Evolutionary conservation across 2,888 invertebrate species (phyloP).

Genomic region (Sclerodermus sp.): DNA sequence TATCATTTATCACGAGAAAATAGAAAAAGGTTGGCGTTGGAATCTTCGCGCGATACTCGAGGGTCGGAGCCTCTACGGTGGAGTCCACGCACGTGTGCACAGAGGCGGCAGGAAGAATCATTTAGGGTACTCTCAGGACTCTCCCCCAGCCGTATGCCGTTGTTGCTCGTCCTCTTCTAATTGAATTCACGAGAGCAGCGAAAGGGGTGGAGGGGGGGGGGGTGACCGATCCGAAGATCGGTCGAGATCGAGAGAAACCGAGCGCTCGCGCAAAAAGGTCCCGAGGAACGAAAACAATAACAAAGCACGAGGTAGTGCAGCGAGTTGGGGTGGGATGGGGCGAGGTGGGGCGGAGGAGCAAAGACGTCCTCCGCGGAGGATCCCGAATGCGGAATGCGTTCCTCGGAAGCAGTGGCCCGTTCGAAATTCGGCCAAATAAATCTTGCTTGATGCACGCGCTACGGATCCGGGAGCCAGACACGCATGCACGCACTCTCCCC

Average conservation of each 20-base stretch:
- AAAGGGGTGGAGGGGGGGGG: too few species aligned
- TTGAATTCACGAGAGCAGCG: too few species aligned
- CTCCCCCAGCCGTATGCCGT: too few species aligned
- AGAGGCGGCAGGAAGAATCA: background rate
- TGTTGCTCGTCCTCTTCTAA: too few species aligned
- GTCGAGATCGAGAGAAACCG: background rate
- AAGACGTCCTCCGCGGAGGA: conserved; percentile 50
- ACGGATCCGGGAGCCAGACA: too few species aligned
- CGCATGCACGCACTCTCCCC: too few species aligned
- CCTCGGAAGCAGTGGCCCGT: conserved; percentile 40
- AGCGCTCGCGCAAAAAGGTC: background rate
- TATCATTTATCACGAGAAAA: too few species aligned
- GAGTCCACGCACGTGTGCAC: background rate
- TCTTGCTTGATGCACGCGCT: conserved; percentile 26
- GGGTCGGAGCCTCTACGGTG: background rate
- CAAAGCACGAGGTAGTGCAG: too few species aligned
- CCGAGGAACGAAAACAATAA: conserved; percentile 40
- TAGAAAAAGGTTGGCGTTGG: too few species aligned
- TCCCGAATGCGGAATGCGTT: conserved; percentile 56
- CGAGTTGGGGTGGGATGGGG: conserved; percentile 19
- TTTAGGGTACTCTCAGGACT: too few species aligned
- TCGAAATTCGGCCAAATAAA: conserved; percentile 55
- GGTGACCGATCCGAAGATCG: background rate
- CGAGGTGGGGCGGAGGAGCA: conserved; percentile 11
- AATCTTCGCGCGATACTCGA: too few species aligned